A percentile compares a stretch with the other conserved stretches of the same genome.
Evolutionary conservation across 2,113 vertebrate species (phyloP).

Genomic region (Phocoena sinus): DNA sequence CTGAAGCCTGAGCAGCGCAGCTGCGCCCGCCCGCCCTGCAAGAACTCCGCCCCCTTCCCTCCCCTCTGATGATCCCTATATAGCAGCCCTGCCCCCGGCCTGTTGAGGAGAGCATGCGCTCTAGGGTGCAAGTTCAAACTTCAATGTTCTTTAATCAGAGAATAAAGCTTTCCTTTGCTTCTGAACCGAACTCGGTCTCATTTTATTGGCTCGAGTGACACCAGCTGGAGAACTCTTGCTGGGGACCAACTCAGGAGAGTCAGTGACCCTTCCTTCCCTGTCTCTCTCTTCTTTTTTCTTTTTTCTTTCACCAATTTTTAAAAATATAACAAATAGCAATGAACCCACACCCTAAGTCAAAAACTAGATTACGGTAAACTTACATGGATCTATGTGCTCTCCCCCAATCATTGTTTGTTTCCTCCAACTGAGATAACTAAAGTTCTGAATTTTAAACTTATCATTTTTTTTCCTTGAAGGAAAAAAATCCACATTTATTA

Average conservation of each 20-base stretch:
- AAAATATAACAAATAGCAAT: background rate
- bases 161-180: background rate
- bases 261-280: background rate
- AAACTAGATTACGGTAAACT: background rate
- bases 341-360: background rate
- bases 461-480: background rate
- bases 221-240: too few species aligned
- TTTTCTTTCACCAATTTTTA: background rate
- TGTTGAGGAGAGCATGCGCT: background rate
- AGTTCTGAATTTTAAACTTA: background rate
- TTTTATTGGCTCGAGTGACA: background rate
- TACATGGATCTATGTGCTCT: background rate
- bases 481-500: background rate
- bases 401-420: background rate
- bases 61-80: background rate
- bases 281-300: background rate
- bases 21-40: background rate
- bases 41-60: background rate
- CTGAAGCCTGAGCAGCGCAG: background rate
- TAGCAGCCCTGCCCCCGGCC: too few species aligned
- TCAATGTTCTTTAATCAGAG: background rate
- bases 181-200: background rate
- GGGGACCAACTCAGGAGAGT: background rate
- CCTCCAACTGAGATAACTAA: background rate
- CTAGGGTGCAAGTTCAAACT: background rate